A percentile compares a stretch with the other conserved stretches of the same genome.
Conservation (phyloP, 2,113 vertebrate genomes). For the Epinephelus lanceolatus region DNA sequence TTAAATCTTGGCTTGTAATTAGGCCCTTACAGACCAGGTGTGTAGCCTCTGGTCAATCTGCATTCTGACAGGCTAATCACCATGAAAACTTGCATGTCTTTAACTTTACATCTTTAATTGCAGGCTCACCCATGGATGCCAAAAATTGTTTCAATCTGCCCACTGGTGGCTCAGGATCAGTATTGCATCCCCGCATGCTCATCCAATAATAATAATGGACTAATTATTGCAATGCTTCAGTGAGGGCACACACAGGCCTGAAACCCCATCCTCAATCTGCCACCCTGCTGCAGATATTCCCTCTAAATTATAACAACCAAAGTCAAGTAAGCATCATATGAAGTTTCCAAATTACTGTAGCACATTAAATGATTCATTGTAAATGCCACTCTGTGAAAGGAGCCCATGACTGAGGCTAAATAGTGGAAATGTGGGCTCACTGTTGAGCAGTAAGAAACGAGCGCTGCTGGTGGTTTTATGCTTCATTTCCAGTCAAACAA, state of each 20-base stretch:
- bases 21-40: conserved; percentile 53
- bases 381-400: conserved; percentile 31
- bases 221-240: conserved; percentile 12
- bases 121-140: neutral
- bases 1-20: conserved; percentile 55
- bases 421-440: conserved; percentile 63
- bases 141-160: conserved; percentile 71
- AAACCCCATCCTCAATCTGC: neutral
- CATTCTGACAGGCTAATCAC: conserved; percentile 28
- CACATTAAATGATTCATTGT: conserved; percentile 33
- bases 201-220: conserved; percentile 31
- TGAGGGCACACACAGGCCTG: neutral
- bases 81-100: conserved; percentile 8
- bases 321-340: conserved; percentile 22
- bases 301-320: conserved; percentile 3
- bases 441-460: conserved; percentile 26
- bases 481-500: conserved; percentile 59
- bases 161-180: conserved; percentile 69
- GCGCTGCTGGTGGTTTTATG: conserved; percentile 45
- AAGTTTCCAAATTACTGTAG: conserved; percentile 44
- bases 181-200: conserved; percentile 43
- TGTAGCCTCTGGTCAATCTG: conserved; percentile 42
- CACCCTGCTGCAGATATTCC: conserved; percentile 14
- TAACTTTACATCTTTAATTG: conserved; percentile 11
- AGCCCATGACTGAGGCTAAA: conserved; percentile 19